Evolutionary conservation across 2,113 vertebrate species (phyloP), one percentile per base, ranked within the genome.

Genomic region (Alethe castanea): DNA sequence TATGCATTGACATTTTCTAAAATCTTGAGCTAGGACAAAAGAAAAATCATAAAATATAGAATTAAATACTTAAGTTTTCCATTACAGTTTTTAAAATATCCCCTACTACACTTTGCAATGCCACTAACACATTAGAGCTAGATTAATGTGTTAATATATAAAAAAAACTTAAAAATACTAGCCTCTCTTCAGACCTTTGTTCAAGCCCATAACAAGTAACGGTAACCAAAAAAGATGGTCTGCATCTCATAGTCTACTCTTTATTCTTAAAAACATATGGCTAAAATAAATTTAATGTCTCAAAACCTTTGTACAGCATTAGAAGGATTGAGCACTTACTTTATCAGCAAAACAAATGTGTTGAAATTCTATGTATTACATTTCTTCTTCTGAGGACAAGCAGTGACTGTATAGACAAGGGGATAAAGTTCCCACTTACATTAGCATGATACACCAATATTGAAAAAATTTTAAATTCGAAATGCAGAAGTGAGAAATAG

Each of bases 401-500:
- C n/a, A 54, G 29, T 77, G 78, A 95, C 82, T 79, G 8, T 45
- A 53, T 14, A 86, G 62, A 86, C 67, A 54, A 79, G 29, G 45
- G 64, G 44, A 78, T 44, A 81, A 73, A 86, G 11, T 54, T 94
- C 17, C 42, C 12, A 50, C 26, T 81, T 35, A 12, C 3, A 72
- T 47, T 73, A 64, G 36, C 57, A 57, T 62, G 50, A 20, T 73
- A 89, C 12, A 80, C 31, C 22, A 80, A 83, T 92, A 70, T 33
- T 0, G 10, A 59, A 80, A 40, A 52, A 54, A 60, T 40, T 12
- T 94, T 79, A 65, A 93, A 95, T 76, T 96, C 60, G 28, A 88
- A 87, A 64, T 42, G 95, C 29, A 90, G 56, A 90, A 92, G 28
- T 70, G 48, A 96, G 92, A 95, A 92, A 96, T 38, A 94, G 70